Evolutionary conservation across 37 sponge, comb jelly and placozoan genomes (phyloP), one percentile per base, ranked within the genome.

Genomic region (Hormiphora californensis): DNA sequence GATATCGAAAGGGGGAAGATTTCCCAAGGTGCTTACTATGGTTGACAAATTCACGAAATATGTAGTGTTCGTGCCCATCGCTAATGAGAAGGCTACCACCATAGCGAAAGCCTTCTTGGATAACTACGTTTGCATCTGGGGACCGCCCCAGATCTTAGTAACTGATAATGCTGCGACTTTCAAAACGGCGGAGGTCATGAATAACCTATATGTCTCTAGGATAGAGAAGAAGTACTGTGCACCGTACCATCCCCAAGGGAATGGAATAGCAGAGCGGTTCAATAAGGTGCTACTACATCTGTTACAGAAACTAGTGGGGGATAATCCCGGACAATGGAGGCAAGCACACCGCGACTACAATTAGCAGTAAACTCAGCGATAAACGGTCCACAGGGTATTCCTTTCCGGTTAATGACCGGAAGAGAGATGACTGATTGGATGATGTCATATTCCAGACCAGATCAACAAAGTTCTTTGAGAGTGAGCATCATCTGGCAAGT

Each of bases 161-260:
- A 25, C 68, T 21, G 68, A 65, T 19, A 65, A 65, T 65, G 68
- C 68, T 7, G 25, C 12, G 38, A 22, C 1, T 2, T 73, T 73
- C 44, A 73, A 73, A 28, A 15, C 32, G 43, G 21, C 39, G 21
- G 81, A 73, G 23, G 44, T 73, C 27, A 73, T 73, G 81, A 27
- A 73, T 19, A 27, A 40, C 43, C 28, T 73, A n/a, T 73, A 41
- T 19, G 0, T 22, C 4, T 9, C 43, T 23, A 46, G 41, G n/a
- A 73, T 73, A 25, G 81, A 73, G 81, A 73, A 73, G 44, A 73
- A 41, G 25, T 73, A 73, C 43, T 73, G 81, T 73, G 40, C 81
- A 0, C 41, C 44, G 1, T 73, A 73, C 38, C 81, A 73, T 33
- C 81, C 81, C 0, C 46, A 73, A 17, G 81, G 81, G 5, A 73